These are phyloP conservation scores for Lissocephala sabroskyi DNA, from an alignment of 2,888 invertebrate species.

Conservation along the genomic window DNA sequence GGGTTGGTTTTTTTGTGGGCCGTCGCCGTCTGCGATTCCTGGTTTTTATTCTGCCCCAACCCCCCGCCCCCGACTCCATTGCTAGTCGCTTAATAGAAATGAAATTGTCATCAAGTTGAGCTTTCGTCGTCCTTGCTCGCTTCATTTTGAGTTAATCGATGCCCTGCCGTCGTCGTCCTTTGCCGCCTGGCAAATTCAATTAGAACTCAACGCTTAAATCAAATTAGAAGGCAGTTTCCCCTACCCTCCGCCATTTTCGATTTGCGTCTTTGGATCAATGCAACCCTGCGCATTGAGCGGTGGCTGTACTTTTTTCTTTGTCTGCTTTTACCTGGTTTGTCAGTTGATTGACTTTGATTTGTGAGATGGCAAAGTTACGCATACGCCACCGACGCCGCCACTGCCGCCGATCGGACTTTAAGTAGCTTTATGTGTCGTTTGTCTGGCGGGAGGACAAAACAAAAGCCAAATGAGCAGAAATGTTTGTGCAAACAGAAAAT, in stretches of 20 bases:
- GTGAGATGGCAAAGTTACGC: neutral
- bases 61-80: slow-evolving; percentile 15
- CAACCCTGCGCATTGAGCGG: too few relatives aligned
- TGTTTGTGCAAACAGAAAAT: slow-evolving; percentile 1
- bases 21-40: slow-evolving; percentile 6
- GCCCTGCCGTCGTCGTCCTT: slow-evolving; percentile 1
- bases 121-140: slow-evolving; percentile 22
- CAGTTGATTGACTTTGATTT: too few relatives aligned
- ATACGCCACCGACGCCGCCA: slow-evolving; percentile 7
- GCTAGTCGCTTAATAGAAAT: slow-evolving; percentile 50
- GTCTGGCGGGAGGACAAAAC: neutral
- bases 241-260: too few relatives aligned
- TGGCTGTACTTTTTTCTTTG: neutral
- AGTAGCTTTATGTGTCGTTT: slow-evolving; percentile 34
- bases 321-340: too few relatives aligned
- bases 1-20: slow-evolving; percentile 1
- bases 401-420: slow-evolving; percentile 18
- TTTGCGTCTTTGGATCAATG: too few relatives aligned
- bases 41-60: slow-evolving; percentile 39
- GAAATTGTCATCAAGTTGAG: slow-evolving; percentile 62
- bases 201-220: slow-evolving; percentile 55
- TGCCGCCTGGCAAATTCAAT: slow-evolving; percentile 45
- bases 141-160: slow-evolving; percentile 11
- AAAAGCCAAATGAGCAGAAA: neutral
- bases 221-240: slow-evolving; percentile 46